Evolutionary conservation across 2,888 invertebrate genomes (phyloP).

Genomic region (Ochlodes sylvanus): DNA sequence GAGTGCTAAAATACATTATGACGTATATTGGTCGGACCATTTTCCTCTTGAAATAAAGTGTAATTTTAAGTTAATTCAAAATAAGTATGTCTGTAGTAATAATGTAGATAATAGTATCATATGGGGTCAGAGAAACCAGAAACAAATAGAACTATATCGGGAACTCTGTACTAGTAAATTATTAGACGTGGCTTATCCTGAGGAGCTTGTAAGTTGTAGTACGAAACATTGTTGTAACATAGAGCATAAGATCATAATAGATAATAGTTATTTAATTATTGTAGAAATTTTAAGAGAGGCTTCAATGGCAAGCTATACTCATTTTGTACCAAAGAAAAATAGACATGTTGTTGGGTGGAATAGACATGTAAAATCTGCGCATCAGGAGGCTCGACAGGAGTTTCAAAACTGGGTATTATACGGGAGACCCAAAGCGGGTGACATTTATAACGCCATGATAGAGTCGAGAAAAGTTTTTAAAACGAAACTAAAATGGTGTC

Average conservation of each 20-base stretch:
- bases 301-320: slow-evolving; percentile 17
- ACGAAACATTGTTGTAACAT: slow-evolving; percentile 31
- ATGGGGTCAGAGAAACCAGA: slow-evolving; percentile 39
- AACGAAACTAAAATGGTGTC: slow-evolving; percentile 40
- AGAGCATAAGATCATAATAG: slow-evolving; percentile 37
- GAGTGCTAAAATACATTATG: slow-evolving; percentile 24
- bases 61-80: slow-evolving; percentile 37
- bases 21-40: slow-evolving; percentile 43
- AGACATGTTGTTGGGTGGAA: slow-evolving; percentile 44
- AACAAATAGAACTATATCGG: slow-evolving; percentile 34
- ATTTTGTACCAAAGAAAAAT: background rate
- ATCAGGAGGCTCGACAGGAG: slow-evolving; percentile 39
- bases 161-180: slow-evolving; percentile 34
- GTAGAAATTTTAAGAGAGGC: slow-evolving; percentile 33
- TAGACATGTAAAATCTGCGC: slow-evolving; percentile 41
- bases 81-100: slow-evolving; percentile 9
- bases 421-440: too few species aligned
- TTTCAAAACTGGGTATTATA: slow-evolving; percentile 42
- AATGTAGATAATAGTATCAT: slow-evolving; percentile 24
- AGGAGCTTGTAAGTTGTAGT: slow-evolving; percentile 35
- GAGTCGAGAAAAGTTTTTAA: slow-evolving; percentile 39
- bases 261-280: slow-evolving; percentile 41
- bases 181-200: slow-evolving; percentile 36
- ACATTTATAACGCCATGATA: slow-evolving; percentile 39
- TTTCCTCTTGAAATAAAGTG: slow-evolving; percentile 41